phyloP scores from a whole-genome alignment of 2,797 vertebrate genomes.

The Clarias laeviceps region DNA sequence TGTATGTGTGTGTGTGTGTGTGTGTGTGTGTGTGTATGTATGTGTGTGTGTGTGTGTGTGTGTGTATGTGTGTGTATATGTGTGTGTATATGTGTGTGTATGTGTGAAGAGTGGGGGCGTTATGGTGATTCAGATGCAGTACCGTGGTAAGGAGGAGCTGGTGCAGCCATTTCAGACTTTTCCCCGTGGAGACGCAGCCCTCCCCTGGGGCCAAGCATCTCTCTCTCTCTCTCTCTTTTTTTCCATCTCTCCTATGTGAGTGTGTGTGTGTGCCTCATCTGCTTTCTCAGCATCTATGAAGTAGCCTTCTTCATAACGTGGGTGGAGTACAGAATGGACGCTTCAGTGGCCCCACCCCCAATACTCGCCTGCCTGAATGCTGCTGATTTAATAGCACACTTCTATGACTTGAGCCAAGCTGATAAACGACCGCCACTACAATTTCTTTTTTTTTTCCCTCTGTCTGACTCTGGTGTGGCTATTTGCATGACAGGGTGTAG shows the following conservation, averaged over 20 bases:
- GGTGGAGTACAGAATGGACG: slow-evolving; percentile 5
- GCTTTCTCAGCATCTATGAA: slow-evolving; percentile 18
- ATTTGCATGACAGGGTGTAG: slow-evolving; percentile 53
- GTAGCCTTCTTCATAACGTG: slow-evolving; percentile 1
- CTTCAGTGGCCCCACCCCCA: slow-evolving; percentile 13
- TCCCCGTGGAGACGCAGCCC: slow-evolving; percentile 35
- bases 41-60: too few species aligned
- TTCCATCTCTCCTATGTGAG: neutral
- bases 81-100: too few species aligned
- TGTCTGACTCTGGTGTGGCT: slow-evolving; percentile 17
- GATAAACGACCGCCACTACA: slow-evolving; percentile 50
- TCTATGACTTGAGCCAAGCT: slow-evolving; percentile 42
- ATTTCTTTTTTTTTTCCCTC: slow-evolving; percentile 42
- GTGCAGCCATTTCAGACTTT: slow-evolving; percentile 39
- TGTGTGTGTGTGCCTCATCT: neutral
- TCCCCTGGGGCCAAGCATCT: slow-evolving; percentile 37
- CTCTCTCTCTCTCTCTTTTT: slow-evolving; percentile 16
- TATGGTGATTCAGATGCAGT: neutral
- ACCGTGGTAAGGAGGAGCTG: slow-evolving; percentile 14
- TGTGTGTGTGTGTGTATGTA: too few species aligned
- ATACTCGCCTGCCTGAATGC: slow-evolving; percentile 35
- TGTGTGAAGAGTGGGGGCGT: neutral
- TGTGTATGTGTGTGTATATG: too few species aligned
- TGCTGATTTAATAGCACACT: slow-evolving; percentile 39
- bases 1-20: too few species aligned